Conservation (phyloP, 30 jellyfish, hydroid and myxozoan genomes). For the Cassiopea xamachana region DNA sequence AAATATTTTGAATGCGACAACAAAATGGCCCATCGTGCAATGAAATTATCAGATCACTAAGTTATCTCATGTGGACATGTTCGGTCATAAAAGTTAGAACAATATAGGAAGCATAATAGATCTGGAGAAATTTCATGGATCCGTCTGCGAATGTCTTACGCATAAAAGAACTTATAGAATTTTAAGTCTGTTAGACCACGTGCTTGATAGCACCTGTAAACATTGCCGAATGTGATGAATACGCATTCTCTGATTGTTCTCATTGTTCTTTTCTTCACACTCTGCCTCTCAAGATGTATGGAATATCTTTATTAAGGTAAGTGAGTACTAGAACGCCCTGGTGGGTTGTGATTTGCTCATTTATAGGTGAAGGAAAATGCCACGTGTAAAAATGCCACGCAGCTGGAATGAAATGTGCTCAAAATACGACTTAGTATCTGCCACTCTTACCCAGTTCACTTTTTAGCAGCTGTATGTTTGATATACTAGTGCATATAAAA, state of each 20-base stretch:
- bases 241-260: background rate
- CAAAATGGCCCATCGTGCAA: background rate
- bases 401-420: no score
- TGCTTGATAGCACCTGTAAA: background rate
- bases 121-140: background rate
- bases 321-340: no score
- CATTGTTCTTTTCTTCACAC: background rate
- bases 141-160: background rate
- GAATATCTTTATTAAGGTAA: no score
- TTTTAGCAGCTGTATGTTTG: no score
- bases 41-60: background rate
- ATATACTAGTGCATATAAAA: no score
- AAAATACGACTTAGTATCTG: no score
- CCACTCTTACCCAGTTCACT: no score
- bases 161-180: background rate
- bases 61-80: background rate
- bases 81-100: background rate
- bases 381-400: no score
- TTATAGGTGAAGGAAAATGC: no score
- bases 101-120: background rate
- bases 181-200: background rate
- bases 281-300: background rate
- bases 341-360: no score
- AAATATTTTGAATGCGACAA: background rate
- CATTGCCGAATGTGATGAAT: background rate